These are phyloP conservation scores for Andrena praecox DNA, from an alignment of 2,888 invertebrate genomes.

Conservation along the genomic window DNA sequence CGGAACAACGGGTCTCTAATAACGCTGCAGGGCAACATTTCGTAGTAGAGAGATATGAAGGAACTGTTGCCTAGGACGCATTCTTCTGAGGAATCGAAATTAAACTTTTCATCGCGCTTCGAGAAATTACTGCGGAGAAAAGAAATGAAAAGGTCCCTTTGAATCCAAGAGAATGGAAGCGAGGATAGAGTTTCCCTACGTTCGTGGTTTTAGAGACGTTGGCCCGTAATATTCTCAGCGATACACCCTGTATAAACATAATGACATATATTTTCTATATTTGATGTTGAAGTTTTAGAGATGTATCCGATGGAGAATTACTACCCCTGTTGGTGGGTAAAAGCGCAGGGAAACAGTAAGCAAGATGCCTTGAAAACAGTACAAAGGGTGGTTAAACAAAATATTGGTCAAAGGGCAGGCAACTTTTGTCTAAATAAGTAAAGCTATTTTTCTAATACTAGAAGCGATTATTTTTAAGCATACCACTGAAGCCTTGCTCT, in stretches of 20 bases:
- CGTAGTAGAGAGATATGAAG: too few species aligned
- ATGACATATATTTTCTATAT: constrained; percentile 85
- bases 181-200: not conserved
- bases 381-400: constrained; percentile 84
- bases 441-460: constrained; percentile 84
- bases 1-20: not conserved
- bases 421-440: constrained; percentile 84
- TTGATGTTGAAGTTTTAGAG: constrained; percentile 84
- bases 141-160: too few species aligned
- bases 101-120: not conserved
- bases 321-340: constrained; percentile 71
- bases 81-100: not conserved
- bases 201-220: not conserved
- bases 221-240: not conserved
- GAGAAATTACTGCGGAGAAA: too few species aligned
- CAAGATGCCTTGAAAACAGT: constrained; percentile 86
- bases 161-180: not conserved
- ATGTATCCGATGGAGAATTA: constrained; percentile 79
- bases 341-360: constrained; percentile 84
- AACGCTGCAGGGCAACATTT: too few species aligned
- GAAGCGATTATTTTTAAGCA: constrained; percentile 82
- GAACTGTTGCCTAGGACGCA: too few species aligned
- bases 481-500: constrained; percentile 85
- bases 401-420: constrained; percentile 84
- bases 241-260: constrained; percentile 72